phyloP scores from a whole-genome alignment of 2,888 invertebrate genomes.

The Caenorhabditis sinica region DNA sequence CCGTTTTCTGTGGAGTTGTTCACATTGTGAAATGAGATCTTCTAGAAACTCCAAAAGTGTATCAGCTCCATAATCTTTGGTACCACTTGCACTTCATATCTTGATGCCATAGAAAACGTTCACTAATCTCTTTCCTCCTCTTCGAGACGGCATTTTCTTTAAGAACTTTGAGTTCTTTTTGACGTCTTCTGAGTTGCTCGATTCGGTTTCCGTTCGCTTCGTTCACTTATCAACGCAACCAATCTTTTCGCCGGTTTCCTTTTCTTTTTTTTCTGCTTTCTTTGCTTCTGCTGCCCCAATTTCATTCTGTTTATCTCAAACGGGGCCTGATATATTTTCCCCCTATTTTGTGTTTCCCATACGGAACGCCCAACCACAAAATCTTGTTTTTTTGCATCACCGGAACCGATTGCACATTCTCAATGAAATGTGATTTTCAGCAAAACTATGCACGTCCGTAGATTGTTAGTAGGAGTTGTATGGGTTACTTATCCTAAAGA shows the following conservation, averaged over 20 bases:
- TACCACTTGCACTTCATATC: constrained; percentile 16
- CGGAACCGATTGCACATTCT: not conserved
- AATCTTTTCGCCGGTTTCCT: constrained; percentile 35
- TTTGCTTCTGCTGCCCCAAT: constrained; percentile 34
- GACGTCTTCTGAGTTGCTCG: constrained; percentile 20
- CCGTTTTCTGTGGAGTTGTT: not conserved
- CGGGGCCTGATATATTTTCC: constrained; percentile 30
- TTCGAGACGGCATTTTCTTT: not conserved
- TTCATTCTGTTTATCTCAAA: constrained; percentile 51
- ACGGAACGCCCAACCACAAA: constrained; percentile 34
- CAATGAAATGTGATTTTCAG: constrained; percentile 20
- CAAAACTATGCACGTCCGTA: too few relatives aligned
- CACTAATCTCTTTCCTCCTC: constrained; percentile 16
- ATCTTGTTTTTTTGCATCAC: constrained; percentile 30
- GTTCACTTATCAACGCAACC: constrained; percentile 46
- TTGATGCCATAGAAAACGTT: not conserved
- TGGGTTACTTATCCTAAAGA: too few relatives aligned
- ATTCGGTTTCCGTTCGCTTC: constrained; percentile 33
- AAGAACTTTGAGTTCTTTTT: constrained; percentile 39
- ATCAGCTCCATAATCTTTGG: constrained; percentile 1
- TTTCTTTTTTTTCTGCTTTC: constrained; percentile 26
- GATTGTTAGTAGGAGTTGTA: too few relatives aligned
- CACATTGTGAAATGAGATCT: not conserved
- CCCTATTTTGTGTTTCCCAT: constrained; percentile 5
- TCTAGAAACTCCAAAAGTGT: not conserved